Percentiles rank a stretch among this genome's conserved stretches.
These are phyloP conservation scores for Galerucella nymphaeae DNA, from an alignment of 2,888 invertebrate species.

Conservation along the genomic window DNA sequence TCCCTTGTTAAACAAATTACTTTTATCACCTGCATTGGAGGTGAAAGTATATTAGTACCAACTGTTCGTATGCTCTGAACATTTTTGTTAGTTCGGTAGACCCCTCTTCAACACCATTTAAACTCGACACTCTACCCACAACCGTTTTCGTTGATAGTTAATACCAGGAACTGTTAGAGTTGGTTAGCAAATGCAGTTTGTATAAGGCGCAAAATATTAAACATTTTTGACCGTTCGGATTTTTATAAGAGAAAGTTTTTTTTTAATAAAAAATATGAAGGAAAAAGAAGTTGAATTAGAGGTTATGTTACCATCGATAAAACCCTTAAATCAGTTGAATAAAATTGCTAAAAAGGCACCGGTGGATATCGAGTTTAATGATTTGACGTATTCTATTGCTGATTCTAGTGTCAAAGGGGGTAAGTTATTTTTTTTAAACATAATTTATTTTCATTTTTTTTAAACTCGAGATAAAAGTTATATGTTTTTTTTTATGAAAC, in stretches of 20 bases:
- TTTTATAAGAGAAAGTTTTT: background rate
- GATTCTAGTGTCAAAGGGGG: constrained; percentile 56
- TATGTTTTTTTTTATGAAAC: too few relatives aligned
- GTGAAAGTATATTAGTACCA: background rate
- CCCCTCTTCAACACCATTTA: background rate
- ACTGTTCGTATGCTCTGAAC: background rate
- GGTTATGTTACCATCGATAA: background rate
- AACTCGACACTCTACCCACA: background rate
- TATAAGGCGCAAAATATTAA: too few relatives aligned
- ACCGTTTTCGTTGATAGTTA: background rate
- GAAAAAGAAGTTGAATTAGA: background rate
- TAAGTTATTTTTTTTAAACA: too few relatives aligned
- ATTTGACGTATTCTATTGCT: constrained; percentile 68
- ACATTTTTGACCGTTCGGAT: too few relatives aligned
- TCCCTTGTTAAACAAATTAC: too few relatives aligned
- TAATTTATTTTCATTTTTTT: too few relatives aligned
- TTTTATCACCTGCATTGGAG: background rate
- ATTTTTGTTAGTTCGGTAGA: background rate
- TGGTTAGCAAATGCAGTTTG: background rate
- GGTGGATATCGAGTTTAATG: constrained; percentile 71
- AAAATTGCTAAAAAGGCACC: constrained; percentile 68
- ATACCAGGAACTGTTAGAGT: background rate
- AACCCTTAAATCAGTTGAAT: constrained; percentile 52
- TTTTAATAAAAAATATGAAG: constrained; percentile 6
- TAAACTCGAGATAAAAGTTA: too few relatives aligned